Percentiles rank a stretch among this genome's conserved stretches.
Conservation (phyloP, 2,888 invertebrate species). For the Tillus elongatus region DNA sequence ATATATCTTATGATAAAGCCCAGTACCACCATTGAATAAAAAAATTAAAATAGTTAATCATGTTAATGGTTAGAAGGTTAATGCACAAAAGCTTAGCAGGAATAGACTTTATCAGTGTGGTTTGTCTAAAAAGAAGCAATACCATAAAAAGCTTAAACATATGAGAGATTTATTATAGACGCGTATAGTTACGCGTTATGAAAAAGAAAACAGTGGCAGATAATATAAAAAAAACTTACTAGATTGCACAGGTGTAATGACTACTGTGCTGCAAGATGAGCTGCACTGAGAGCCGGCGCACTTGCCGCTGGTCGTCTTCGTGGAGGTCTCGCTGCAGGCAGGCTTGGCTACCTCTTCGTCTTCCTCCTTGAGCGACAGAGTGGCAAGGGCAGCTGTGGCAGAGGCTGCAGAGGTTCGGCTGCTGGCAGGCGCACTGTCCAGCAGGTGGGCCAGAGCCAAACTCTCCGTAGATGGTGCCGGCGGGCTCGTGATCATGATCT, state of each 20-base stretch:
- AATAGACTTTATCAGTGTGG: too few relatives aligned
- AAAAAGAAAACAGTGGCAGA: background rate
- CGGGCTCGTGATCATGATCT: constrained; percentile 75
- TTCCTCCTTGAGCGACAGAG: constrained; percentile 38
- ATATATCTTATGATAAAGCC: too few relatives aligned
- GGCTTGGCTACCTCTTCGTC: constrained; percentile 35
- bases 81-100: background rate
- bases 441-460: constrained; percentile 66
- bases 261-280: constrained; percentile 81
- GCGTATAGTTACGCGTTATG: background rate
- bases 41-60: constrained; percentile 34
- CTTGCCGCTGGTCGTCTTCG: constrained; percentile 48
- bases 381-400: constrained; percentile 41
- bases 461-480: constrained; percentile 83
- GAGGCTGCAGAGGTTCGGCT: constrained; percentile 49
- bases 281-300: constrained; percentile 76
- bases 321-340: constrained; percentile 49
- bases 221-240: constrained; percentile 30
- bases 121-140: too few relatives aligned
- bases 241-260: constrained; percentile 50
- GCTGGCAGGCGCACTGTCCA: constrained; percentile 56
- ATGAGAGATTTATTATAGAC: background rate
- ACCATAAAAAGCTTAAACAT: too few relatives aligned
- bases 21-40: too few relatives aligned
- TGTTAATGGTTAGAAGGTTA: background rate